A percentile compares a stretch with the other conserved stretches of the same genome.
These are phyloP conservation scores for Ceyx erithaca DNA, from an alignment of 2,797 vertebrate genomes.

Conservation along the genomic window DNA sequence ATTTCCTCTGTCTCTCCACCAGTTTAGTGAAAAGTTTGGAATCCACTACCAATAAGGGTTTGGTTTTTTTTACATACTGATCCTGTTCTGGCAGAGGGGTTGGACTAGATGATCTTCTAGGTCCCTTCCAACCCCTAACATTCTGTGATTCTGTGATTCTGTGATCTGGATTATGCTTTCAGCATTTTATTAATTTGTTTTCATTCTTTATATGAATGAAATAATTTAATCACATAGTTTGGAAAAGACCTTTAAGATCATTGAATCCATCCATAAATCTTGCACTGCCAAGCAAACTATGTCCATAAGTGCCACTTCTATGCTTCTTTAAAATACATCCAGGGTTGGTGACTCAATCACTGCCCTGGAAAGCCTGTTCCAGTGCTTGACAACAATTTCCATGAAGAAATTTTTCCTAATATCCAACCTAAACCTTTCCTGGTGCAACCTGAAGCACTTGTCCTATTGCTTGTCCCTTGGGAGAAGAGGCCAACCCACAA, in stretches of 20 bases:
- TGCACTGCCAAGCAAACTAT: not conserved
- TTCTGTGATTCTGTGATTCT: too few species aligned
- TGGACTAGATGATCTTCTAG: too few species aligned
- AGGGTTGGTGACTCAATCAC: not conserved
- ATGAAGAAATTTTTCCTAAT: not conserved
- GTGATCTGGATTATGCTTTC: not conserved
- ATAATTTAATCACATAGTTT: not conserved
- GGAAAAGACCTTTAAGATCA: not conserved
- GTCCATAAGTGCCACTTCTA: not conserved
- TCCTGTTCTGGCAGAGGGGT: not conserved
- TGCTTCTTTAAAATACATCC: not conserved
- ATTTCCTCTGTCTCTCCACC: not conserved
- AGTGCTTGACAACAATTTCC: rapidly evolving
- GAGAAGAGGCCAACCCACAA: not conserved
- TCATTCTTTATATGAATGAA: not conserved
- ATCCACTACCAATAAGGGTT: not conserved
- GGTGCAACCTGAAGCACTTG: rapidly evolving
- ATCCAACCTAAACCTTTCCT: not conserved
- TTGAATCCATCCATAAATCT: not conserved
- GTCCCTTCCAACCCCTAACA: too few species aligned
- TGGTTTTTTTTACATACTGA: not conserved
- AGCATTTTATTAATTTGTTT: not conserved
- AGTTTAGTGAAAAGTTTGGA: slow-evolving; percentile 2
- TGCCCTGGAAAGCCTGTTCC: not conserved
- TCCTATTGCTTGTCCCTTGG: rapidly evolving